Evolutionary conservation across 2,888 invertebrate species (phyloP).

Genomic region (Tachina lurida): DNA sequence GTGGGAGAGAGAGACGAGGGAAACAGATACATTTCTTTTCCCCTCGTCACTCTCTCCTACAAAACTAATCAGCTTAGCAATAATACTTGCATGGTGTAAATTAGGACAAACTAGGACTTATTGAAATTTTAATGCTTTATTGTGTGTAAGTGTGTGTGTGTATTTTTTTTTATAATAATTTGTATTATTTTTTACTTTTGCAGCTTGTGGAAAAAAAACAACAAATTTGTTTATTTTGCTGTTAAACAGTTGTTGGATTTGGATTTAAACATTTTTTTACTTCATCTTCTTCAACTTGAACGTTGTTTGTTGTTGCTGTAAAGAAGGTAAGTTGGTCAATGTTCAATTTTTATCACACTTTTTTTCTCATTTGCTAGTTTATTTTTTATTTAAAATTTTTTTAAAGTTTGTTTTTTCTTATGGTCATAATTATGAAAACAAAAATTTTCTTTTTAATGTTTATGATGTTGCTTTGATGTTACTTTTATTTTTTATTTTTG

Average conservation of each 20-base stretch:
- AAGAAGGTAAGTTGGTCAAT: conserved; percentile 69
- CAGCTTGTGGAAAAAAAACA: conserved; percentile 49
- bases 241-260: conserved; percentile 48
- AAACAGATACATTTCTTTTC: too few species aligned
- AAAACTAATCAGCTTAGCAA: too few species aligned
- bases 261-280: conserved; percentile 36
- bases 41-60: too few species aligned
- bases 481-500: conserved; percentile 16
- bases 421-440: conserved; percentile 63
- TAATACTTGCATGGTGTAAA: too few species aligned
- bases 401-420: conserved; percentile 32
- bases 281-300: conserved; percentile 17
- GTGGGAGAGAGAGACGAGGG: too few species aligned
- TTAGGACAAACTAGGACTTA: too few species aligned
- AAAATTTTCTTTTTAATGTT: conserved; percentile 51
- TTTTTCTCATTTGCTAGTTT: conserved; percentile 19
- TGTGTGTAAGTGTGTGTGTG: conserved; percentile 11
- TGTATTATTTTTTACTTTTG: conserved; percentile 26
- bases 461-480: conserved; percentile 38
- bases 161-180: conserved; percentile 5
- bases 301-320: conserved; percentile 14
- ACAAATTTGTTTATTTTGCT: conserved; percentile 47
- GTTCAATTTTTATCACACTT: conserved; percentile 44
- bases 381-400: conserved; percentile 12
- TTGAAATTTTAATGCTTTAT: conserved; percentile 62